Evolutionary conservation across 2,888 invertebrate species (phyloP).

Genomic region (Mythimna vitellina): DNA sequence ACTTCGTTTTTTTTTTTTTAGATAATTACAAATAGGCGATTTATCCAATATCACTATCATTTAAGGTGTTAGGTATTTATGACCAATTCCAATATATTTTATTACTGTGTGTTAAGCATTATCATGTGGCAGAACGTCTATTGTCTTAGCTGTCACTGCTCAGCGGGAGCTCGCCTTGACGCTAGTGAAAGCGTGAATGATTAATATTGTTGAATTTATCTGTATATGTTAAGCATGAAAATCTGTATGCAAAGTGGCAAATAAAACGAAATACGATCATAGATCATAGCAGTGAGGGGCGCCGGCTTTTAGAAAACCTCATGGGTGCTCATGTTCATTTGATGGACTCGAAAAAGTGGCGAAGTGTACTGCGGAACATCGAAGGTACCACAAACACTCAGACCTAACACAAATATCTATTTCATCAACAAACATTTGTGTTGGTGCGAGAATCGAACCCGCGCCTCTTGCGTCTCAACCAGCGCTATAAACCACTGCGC

Average conservation of each 20-base stretch:
- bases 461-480: too few species aligned
- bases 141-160: slow-evolving; percentile 10
- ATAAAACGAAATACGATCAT: slow-evolving; percentile 5
- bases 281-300: background rate
- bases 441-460: too few species aligned
- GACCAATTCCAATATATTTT: background rate
- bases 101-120: background rate
- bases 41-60: background rate
- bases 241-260: slow-evolving; percentile 13
- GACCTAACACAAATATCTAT: too few species aligned
- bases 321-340: too few species aligned
- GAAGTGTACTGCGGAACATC: too few species aligned
- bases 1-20: background rate
- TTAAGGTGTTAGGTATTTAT: background rate
- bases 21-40: background rate
- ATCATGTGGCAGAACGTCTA: slow-evolving; percentile 6
- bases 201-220: slow-evolving; percentile 35
- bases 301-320: too few species aligned
- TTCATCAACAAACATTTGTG: too few species aligned
- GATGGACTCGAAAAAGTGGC: too few species aligned
- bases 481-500: too few species aligned
- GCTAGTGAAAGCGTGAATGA: slow-evolving; percentile 44
- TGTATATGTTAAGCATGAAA: slow-evolving; percentile 8
- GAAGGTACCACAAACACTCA: too few species aligned
- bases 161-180: slow-evolving; percentile 2